Conservation (phyloP, 2,888 invertebrate species). For the Xestoiulus laeticollis region DNA sequence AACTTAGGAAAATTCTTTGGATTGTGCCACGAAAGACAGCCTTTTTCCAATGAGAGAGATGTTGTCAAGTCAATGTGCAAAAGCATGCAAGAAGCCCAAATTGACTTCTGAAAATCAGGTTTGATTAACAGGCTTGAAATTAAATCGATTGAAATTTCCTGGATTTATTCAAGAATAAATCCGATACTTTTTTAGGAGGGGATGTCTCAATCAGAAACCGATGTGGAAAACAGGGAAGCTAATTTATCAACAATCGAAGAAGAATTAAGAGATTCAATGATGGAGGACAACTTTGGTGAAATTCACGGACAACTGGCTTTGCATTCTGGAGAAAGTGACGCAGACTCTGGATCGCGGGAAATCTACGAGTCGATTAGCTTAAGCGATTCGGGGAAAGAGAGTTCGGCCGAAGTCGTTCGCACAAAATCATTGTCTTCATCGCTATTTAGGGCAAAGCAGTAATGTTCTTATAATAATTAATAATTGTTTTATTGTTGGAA, state of each 20-base stretch:
- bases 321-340: not conserved
- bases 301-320: not conserved
- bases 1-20: conserved; percentile 1
- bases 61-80: not conserved
- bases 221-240: not conserved
- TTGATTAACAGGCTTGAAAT: not conserved
- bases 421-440: not conserved
- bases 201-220: not conserved
- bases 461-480: not conserved
- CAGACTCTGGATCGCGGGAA: not conserved
- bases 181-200: not conserved
- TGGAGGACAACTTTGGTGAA: not conserved
- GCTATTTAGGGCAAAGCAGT: not conserved
- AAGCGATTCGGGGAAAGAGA: not conserved
- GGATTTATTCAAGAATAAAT: not conserved
- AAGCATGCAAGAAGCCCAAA: not conserved
- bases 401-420: not conserved
- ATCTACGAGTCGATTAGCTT: not conserved
- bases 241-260: conserved; percentile 5
- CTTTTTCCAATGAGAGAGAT: conserved; percentile 46
- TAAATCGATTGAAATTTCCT: not conserved
- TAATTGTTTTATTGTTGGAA: not conserved
- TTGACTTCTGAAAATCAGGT: not conserved
- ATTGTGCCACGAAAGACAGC: not conserved
- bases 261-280: not conserved